A percentile compares a stretch with the other conserved stretches of the same genome.
These are phyloP conservation scores for Acrocephalus arundinaceus DNA, from an alignment of 2,113 vertebrate species.

Conservation along the genomic window DNA sequence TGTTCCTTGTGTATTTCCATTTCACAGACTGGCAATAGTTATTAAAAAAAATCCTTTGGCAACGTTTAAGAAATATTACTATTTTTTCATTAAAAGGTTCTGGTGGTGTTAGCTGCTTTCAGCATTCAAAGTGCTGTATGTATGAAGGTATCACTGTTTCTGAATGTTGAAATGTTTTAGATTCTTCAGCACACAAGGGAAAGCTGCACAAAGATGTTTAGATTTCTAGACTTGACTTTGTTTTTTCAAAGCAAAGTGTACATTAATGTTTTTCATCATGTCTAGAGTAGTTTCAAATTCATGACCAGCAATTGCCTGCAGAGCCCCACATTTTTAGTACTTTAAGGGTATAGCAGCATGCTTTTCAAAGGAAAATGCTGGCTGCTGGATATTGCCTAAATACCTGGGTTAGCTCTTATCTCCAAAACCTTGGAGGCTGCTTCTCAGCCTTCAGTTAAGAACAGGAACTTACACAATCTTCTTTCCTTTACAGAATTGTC, in stretches of 20 bases:
- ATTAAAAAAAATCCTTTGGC: not conserved
- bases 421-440: not conserved
- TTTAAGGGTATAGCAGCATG: not conserved
- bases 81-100: not conserved
- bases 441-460: not conserved
- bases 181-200: not conserved
- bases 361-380: not conserved
- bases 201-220: not conserved
- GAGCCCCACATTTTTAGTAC: not conserved
- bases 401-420: no score
- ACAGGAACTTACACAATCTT: not conserved
- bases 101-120: not conserved
- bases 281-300: not conserved
- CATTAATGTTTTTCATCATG: not conserved
- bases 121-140: not conserved
- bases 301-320: not conserved
- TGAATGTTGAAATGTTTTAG: not conserved
- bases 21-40: not conserved
- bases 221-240: not conserved
- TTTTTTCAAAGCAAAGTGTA: not conserved
- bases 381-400: not conserved
- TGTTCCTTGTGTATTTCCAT: not conserved
- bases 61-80: not conserved
- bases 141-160: not conserved
- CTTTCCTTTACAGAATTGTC: constrained; percentile 77